Percentiles rank a stretch among this genome's conserved stretches.
phyloP scores from a whole-genome alignment of 37 sponge, comb jelly and placozoan species.

The Beroe ovata region DNA sequence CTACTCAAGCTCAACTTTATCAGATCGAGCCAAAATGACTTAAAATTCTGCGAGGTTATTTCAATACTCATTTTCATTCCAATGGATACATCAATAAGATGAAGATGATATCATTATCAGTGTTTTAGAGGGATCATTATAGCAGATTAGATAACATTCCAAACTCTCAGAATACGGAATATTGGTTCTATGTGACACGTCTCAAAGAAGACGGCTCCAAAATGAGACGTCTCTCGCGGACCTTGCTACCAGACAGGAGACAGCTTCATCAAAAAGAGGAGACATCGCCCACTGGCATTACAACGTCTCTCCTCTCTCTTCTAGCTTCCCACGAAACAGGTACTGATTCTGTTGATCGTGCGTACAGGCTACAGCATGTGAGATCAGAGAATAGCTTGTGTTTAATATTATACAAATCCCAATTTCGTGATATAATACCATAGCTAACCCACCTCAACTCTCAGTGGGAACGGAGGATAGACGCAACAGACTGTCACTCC shows the following conservation, averaged over 20 bases:
- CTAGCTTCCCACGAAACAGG: neutral
- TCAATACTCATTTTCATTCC: too few relatives aligned
- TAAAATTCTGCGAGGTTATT: neutral
- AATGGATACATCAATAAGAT: too few relatives aligned
- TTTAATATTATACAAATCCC: too few relatives aligned
- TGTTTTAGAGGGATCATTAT: too few relatives aligned
- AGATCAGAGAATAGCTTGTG: too few relatives aligned
- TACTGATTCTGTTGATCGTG: too few relatives aligned
- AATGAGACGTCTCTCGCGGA: neutral
- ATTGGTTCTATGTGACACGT: slow-evolving; percentile 17
- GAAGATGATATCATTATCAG: too few relatives aligned
- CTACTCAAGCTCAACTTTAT: slow-evolving; percentile 25
- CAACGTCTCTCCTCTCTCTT: neutral
- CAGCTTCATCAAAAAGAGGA: neutral
- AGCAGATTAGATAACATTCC: too few relatives aligned
- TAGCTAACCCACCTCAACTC: neutral
- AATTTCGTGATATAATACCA: too few relatives aligned
- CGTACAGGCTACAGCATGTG: too few relatives aligned
- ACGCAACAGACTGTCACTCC: neutral
- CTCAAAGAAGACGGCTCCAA: slow-evolving; percentile 36
- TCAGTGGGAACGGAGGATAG: neutral
- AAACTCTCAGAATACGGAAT: neutral
- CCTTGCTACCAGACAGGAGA: slow-evolving; percentile 22
- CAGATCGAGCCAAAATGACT: slow-evolving; percentile 21
- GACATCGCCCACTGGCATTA: neutral